Conservation (phyloP, 2,113 vertebrate genomes). For the Pterophyllum scalare region DNA sequence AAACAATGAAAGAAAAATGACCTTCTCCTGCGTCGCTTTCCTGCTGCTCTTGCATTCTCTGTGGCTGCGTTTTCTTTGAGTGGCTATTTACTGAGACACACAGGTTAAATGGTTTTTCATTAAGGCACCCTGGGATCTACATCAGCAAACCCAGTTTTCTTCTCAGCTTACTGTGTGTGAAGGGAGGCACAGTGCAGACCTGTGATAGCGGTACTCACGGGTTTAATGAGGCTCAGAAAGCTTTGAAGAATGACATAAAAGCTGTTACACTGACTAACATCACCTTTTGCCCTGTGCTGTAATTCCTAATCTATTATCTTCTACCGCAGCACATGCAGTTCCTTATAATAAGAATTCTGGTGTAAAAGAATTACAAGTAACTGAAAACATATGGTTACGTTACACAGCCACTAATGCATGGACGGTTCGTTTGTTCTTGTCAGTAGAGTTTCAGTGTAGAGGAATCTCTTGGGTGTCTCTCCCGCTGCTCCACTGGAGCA, state of each 20-base stretch:
- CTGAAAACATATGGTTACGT: constrained; percentile 21
- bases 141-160: constrained; percentile 70
- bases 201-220: constrained; percentile 23
- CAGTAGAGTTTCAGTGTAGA: constrained; percentile 1
- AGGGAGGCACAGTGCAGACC: constrained; percentile 17
- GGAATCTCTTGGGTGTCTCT: constrained; percentile 17
- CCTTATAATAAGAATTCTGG: neutral
- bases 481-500: constrained; percentile 38
- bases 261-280: neutral
- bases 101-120: constrained; percentile 79
- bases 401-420: constrained; percentile 7
- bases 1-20: constrained; percentile 48
- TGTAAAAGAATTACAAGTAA: neutral
- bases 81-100: constrained; percentile 69
- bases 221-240: constrained; percentile 46
- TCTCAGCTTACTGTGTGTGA: constrained; percentile 30
- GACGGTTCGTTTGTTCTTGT: constrained; percentile 26
- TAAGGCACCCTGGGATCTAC: constrained; percentile 76
- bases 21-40: constrained; percentile 51
- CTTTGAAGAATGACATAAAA: constrained; percentile 24
- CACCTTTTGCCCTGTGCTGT: constrained; percentile 4
- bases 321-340: neutral
- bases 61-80: constrained; percentile 30
- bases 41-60: constrained; percentile 61
- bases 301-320: neutral